Evolutionary conservation across 2,113 vertebrate species (phyloP), one percentile per base, ranked within the genome.

Genomic region (Ceuthmochares aereus): DNA sequence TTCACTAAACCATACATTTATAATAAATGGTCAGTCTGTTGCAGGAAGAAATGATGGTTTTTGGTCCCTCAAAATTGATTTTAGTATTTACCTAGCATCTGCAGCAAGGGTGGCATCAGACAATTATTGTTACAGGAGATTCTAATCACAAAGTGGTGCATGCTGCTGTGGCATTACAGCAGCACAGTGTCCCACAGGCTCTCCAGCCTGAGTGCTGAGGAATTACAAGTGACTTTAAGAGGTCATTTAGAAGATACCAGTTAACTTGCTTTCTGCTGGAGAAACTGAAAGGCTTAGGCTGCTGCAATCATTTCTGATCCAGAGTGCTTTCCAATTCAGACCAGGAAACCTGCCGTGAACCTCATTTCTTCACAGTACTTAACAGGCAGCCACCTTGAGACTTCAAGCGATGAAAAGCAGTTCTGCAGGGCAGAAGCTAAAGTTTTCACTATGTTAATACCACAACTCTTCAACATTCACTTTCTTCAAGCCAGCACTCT

Each of bases 111-210:
- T 77, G 42, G 47, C 26, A 29, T 14, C 23, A 45, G 19, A 9
- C 2, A 1, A 7, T 43, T 36, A 14, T 8, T 54, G 21, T 21
- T 92, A 32, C 22, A 29, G 52, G 56, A 78, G 40, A 25, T n/a
- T 34, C 34, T 12, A 22, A 51, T 37, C 29, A 32, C 26, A 25
- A 36, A 7, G 16, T 0, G 0, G 22, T 0, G 0, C 0, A 0
- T 14, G 72, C 34, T 56, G 67, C 0, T 0, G 7, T 23, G 56
- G 19, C 13, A 21, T 6, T 32, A 45, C 72, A 78, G 75, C 47
- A 36, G 17, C 37, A 13, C 23, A 1, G 2, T 19, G 32, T 26
- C 25, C 37, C 34, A 37, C 55, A 23, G 47, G 37, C 30, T 11
- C 60, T 89, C 43, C 49, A 37, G 36, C 10, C 30, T 54, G 47